These are phyloP conservation scores for Yponomeuta plumbellus DNA, from an alignment of 2,888 invertebrate genomes.

Conservation along the genomic window DNA sequence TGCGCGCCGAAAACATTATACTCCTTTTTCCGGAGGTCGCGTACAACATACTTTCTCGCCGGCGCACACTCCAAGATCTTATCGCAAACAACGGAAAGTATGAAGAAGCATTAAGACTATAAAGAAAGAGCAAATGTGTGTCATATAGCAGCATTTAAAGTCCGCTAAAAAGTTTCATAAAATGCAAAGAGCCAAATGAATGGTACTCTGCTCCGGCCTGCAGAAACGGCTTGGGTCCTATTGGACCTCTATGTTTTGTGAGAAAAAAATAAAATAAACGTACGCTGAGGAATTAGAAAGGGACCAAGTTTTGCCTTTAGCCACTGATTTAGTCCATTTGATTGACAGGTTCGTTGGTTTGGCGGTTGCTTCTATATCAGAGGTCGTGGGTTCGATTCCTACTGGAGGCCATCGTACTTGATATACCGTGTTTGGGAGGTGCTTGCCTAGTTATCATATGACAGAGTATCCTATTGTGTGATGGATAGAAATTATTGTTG, in stretches of 20 bases:
- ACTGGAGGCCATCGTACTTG: no score
- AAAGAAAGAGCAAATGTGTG: background rate
- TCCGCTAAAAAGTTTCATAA: background rate
- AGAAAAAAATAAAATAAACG: no score
- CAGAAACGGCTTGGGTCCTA: background rate
- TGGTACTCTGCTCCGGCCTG: background rate
- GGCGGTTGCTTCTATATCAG: no score
- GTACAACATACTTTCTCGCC: background rate
- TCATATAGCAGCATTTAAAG: background rate
- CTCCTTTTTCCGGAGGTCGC: background rate
- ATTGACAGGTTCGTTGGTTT: no score
- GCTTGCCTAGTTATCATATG: no score
- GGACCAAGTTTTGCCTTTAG: no score
- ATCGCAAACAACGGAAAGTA: slow-evolving; percentile 1
- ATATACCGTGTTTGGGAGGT: no score
- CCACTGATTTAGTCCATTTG: no score
- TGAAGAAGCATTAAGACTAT: background rate
- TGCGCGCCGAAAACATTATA: background rate
- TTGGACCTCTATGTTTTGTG: background rate
- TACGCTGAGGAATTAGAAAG: no score
- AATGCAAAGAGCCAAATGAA: background rate
- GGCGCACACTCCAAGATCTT: background rate
- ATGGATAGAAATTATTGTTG: no score
- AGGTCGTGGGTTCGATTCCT: no score
- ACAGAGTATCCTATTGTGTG: no score